Percentiles rank a stretch among this genome's conserved stretches.
phyloP scores from a whole-genome alignment of 2,113 vertebrate species.

The Propithecus coquereli region DNA sequence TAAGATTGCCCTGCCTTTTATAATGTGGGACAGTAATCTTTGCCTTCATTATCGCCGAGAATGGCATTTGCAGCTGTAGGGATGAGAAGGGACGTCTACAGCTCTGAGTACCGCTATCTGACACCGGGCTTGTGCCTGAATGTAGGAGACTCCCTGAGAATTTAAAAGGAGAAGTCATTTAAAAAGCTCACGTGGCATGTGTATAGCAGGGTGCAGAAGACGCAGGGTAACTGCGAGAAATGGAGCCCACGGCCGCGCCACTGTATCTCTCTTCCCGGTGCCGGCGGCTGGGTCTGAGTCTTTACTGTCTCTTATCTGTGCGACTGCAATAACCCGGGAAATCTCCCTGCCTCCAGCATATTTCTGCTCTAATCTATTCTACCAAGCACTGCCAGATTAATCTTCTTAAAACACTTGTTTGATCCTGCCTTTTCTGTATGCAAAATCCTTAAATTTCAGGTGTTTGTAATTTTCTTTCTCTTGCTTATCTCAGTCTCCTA shows the following conservation, averaged over 20 bases:
- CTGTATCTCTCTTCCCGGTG: not conserved
- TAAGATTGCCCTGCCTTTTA: not conserved
- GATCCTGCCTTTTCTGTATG: conserved; percentile 66
- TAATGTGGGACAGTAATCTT: conserved; percentile 33
- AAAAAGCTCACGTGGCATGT: not conserved
- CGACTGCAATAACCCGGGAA: conserved; percentile 56
- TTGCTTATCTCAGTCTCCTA: conserved; percentile 51
- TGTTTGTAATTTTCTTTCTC: conserved; percentile 68
- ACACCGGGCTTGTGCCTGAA: not conserved
- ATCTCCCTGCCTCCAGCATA: conserved; percentile 58
- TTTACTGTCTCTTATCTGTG: conserved; percentile 58
- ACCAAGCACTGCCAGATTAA: conserved; percentile 68
- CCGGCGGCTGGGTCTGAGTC: not conserved
- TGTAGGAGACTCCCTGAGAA: not conserved
- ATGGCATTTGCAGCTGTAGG: not conserved
- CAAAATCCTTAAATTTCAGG: conserved; percentile 70
- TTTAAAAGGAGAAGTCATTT: conserved; percentile 29
- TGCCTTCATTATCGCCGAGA: not conserved
- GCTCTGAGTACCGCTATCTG: not conserved
- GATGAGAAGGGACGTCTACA: not conserved
- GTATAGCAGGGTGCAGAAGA: not conserved
- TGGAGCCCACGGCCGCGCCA: not conserved
- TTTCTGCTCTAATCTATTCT: conserved; percentile 59
- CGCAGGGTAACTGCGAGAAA: not conserved
- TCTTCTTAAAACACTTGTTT: conserved; percentile 70